A percentile compares a stretch with the other conserved stretches of the same genome.
Conservation (phyloP, 2,888 invertebrate genomes). For the Helicoverpa assulta region DNA sequence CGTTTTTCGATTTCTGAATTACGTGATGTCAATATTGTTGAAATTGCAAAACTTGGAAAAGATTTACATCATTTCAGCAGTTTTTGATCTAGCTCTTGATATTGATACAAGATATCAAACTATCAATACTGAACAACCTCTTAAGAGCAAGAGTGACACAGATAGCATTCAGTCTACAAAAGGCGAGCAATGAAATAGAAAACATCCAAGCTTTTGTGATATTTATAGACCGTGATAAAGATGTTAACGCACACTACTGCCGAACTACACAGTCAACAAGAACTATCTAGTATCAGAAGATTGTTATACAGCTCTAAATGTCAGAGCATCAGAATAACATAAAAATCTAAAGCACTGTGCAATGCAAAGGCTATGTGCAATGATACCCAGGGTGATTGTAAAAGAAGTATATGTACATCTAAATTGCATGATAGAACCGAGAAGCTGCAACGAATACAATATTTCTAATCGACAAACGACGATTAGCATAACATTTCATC, state of each 20-base stretch:
- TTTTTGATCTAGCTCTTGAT: conserved; percentile 30
- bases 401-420: no score
- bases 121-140: conserved; percentile 36
- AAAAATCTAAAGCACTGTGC: not conserved
- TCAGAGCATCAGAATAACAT: not conserved
- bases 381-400: no score
- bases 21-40: conserved; percentile 48
- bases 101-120: conserved; percentile 13
- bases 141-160: conserved; percentile 25
- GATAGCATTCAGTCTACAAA: conserved; percentile 25
- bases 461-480: conserved; percentile 24
- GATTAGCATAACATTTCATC: conserved; percentile 31
- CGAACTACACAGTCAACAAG: not conserved
- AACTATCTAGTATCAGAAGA: not conserved
- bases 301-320: not conserved
- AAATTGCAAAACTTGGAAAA: conserved; percentile 34
- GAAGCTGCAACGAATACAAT: not conserved
- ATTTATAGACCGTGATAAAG: not conserved
- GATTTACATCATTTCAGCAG: conserved; percentile 39
- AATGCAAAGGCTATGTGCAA: no score
- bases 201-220: conserved; percentile 3
- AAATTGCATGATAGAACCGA: no score
- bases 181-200: not conserved
- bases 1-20: conserved; percentile 48
- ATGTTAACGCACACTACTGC: not conserved